Percentiles rank a stretch among this genome's conserved stretches.
Conservation (phyloP, 2,797 vertebrate species). For the Pangasius macronema region DNA sequence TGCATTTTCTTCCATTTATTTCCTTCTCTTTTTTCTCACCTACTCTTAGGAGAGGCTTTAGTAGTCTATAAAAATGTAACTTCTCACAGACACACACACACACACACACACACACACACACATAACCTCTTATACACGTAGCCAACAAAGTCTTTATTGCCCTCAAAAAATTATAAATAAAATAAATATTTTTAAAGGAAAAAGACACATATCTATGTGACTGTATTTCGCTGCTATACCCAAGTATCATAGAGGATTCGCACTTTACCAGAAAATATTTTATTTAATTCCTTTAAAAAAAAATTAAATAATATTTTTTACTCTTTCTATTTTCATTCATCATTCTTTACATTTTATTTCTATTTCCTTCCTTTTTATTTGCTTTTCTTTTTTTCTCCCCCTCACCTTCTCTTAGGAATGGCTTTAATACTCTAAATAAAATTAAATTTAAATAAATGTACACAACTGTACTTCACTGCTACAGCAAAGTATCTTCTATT, state of each 20-base stretch:
- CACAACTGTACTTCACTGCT: background rate
- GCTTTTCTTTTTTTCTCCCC: background rate
- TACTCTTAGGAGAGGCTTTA: background rate
- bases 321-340: background rate
- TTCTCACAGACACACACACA: too few relatives aligned
- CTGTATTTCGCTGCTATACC: background rate
- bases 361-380: background rate
- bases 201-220: background rate
- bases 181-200: background rate
- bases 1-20: background rate
- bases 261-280: background rate
- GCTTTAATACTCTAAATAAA: background rate
- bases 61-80: too few relatives aligned
- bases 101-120: too few relatives aligned
- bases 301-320: background rate
- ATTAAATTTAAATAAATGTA: background rate
- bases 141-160: too few relatives aligned
- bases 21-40: background rate
- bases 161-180: too few relatives aligned
- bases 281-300: background rate
- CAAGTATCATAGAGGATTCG: background rate
- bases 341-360: background rate
- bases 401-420: background rate
- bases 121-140: too few relatives aligned
- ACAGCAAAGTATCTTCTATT: background rate